A percentile compares a stretch with the other conserved stretches of the same genome.
Evolutionary conservation across 2,113 vertebrate species (phyloP).

Genomic region (Thymallus thymallus): DNA sequence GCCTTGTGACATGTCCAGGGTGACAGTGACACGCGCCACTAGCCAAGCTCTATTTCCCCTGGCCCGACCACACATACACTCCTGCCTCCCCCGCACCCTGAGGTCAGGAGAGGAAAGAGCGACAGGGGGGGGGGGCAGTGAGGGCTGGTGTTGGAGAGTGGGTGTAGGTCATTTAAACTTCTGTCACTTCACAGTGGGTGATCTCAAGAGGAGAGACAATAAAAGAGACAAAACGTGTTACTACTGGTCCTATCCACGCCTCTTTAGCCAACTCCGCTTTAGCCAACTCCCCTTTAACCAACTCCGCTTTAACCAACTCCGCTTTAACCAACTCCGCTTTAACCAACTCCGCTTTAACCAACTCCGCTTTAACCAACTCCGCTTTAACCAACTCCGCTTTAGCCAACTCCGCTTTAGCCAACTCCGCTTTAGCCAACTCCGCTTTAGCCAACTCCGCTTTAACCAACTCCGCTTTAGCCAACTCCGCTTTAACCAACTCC

Average conservation of each 20-base stretch:
- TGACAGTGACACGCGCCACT: constrained; percentile 47
- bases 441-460: no score
- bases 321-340: no score
- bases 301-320: no score
- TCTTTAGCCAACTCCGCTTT: background rate
- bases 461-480: no score
- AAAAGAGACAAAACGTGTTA: background rate
- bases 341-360: no score
- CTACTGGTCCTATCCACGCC: background rate
- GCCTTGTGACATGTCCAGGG: constrained; percentile 40
- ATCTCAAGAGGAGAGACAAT: constrained; percentile 21
- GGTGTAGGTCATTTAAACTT: constrained; percentile 26
- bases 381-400: no score
- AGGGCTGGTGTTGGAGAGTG: no score
- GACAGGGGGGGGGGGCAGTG: background rate
- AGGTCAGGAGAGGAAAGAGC: constrained; percentile 32
- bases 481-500: no score
- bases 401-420: no score
- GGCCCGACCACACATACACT: constrained; percentile 14
- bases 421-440: no score
- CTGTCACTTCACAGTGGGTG: constrained; percentile 1
- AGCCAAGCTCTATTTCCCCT: constrained; percentile 48
- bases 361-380: background rate
- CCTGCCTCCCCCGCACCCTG: constrained; percentile 7
- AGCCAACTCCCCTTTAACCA: background rate